Evolutionary conservation across 2,888 invertebrate species (phyloP), one percentile per base, ranked within the genome.

Genomic region (Octodonta nipae): DNA sequence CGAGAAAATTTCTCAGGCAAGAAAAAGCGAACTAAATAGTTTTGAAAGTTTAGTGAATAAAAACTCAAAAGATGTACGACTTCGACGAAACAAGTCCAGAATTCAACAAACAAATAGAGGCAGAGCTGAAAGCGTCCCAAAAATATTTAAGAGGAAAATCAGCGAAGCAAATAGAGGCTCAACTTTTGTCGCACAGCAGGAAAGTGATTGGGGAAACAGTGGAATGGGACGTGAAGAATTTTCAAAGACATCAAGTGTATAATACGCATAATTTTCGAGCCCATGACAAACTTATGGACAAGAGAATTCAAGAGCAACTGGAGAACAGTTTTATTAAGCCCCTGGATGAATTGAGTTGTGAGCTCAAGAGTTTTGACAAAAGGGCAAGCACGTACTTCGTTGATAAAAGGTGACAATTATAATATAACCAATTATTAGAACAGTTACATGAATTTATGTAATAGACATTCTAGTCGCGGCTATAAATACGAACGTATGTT

Each of bases 321-420:
- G 73, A 75, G 38, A 67, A 70, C 10, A 70, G 67, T 32, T 67
- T 76, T 41, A 50, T 67, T 26, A 62, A 68, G 41, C 75, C 72
- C n/a, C 55, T 78, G 38, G 65, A 66, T 41, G 66, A 66, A 34
- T 60, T 80, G 26, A 75, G 71, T 47, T 60, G 65, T 36, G 78
- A 79, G 17, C 60, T 80, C 37, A 71, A 67, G 44, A 67, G 69
- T 47, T 77, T 76, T 51, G 73, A 77, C 46, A 62, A 69, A 49
- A 66, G 73, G 44, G 71, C 68, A 40, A 67, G 70, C 30, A 63
- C 59, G 48, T 69, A 73, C 58, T 67, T 70, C 51, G 58, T 68
- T 43, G 73, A 78, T 49, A 70, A 70, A 66, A 79, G 80, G 80
- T 80, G 65, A 59, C 40, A 41, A 35, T n/a, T n/a, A n/a, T n/a